Evolutionary conservation across 2,797 vertebrate species (phyloP), one percentile per base, ranked within the genome.

Genomic region (Tenualosa ilisha): DNA sequence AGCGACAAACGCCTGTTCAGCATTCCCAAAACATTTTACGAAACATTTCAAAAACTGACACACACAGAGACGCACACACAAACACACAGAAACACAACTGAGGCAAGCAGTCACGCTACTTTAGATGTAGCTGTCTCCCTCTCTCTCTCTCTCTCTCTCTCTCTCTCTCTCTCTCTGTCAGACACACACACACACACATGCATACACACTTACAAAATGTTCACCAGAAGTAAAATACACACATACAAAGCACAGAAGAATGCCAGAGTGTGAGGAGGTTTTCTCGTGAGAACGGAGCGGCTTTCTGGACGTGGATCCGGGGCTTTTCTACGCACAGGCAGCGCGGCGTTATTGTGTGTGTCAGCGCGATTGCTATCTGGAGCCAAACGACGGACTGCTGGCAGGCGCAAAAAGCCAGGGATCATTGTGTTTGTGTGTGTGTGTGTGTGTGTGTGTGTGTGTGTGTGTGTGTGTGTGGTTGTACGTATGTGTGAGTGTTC

Each of bases 271-370:
- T 20, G 56, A 84, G 50, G 89, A 85, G 87, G 26, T 83, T 88
- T 91, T 91, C 91, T 91, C 90, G 26, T 92, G 92, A 90, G 92
- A 93, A 94, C 89, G 20, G 53, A 82, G 84, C 81, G 89, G 83
- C 86, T 90, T 61, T 88, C 54, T 90, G 89, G 91, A 89, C 88
- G 53, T 40, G 72, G 65, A 87, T 91, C 91, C 89, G 85, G 49
- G 86, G 86, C 88, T 86, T 90, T 87, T 92, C 68, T 89, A 88
- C 84, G 84, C 20, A 85, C 87, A 88, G 83, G 40, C 83, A 87
- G 88, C 86, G 85, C 87, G 86, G 82, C 46, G 87, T n/a, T 61
- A 46, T 31, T 65, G 22, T 63, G 37, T 50, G 88, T 43, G 83
- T 93, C 91, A 91, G 90, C 68, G 3, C 90, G 91, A 91, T 91